Conservation (phyloP, 2,888 invertebrate genomes). For the Ditylenchus weischeri region DNA sequence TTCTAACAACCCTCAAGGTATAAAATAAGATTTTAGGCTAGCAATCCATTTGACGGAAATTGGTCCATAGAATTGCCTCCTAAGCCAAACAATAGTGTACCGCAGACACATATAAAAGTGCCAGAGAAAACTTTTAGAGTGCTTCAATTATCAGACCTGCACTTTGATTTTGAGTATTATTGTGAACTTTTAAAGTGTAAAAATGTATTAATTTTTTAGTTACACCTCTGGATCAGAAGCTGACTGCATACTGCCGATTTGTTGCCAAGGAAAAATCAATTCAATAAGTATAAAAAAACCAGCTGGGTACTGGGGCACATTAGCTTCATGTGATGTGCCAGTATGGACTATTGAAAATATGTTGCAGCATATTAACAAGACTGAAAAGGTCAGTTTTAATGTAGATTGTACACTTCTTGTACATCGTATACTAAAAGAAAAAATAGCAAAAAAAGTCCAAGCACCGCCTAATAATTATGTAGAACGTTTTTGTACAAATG, state of each 20-base stretch:
- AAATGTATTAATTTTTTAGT: too few relatives aligned
- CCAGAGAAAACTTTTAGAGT: conserved; percentile 69
- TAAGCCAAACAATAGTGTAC: conserved; percentile 10
- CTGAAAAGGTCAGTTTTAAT: conserved; percentile 42
- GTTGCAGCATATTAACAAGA: conserved; percentile 64
- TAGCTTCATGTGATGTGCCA: conserved; percentile 89
- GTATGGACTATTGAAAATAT: conserved; percentile 86
- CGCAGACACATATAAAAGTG: neutral
- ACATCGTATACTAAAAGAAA: conserved; percentile 14
- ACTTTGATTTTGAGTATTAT: conserved; percentile 83
- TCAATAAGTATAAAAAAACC: conserved; percentile 15
- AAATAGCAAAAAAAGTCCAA: too few relatives aligned
- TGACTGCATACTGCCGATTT: conserved; percentile 87
- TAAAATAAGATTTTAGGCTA: too few relatives aligned
- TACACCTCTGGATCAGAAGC: conserved; percentile 76
- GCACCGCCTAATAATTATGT: too few relatives aligned
- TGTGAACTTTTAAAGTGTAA: too few relatives aligned
- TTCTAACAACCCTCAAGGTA: too few relatives aligned
- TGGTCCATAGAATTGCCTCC: conserved; percentile 46
- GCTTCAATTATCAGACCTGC: conserved; percentile 89
- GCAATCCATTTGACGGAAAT: conserved; percentile 49
- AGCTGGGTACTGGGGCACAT: conserved; percentile 93
- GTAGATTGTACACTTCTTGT: neutral
- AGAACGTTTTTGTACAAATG: too few relatives aligned
- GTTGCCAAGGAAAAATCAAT: conserved; percentile 66